Evolutionary conservation across 2,888 invertebrate genomes (phyloP), one percentile per base, ranked within the genome.

Genomic region (Drosophila ochracea): DNA sequence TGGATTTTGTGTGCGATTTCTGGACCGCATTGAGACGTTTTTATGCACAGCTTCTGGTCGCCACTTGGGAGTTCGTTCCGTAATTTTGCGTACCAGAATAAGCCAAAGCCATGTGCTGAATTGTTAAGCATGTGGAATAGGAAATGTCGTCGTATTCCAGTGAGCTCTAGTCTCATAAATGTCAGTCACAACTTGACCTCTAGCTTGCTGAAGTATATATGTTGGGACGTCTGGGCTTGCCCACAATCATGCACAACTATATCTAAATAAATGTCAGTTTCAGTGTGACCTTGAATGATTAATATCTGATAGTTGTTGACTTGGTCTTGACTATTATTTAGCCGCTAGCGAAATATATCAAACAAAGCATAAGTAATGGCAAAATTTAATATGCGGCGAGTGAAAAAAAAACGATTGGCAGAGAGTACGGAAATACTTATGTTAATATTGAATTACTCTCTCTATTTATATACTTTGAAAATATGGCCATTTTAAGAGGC

Each of bases 1-100:
- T 86, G 80, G 89, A 86, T 86, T 89, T 82, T 76, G 85, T 87
- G 89, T 84, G 84, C 76, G 89, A 82, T 80, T 82, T 68, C 64
- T 47, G 54, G 73, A 60, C 68, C 65, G 55, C 77, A 73, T 74
- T 64, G 68, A 71, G 84, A 81, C 74, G 75, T 73, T 85, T 84
- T 83, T 76, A 84, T 84, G 74, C 70, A 76, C 68, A 74, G 60
- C 33, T 67, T 67, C 53, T 61, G 25, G 33, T n/a, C 33, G 50
- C 28, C 65, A 53, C 59, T 65, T 33, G 65, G 47, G 37, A 30
- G 55, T n/a, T 41, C 9, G 52, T 31, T 37, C 58, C 43, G 28
- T 50, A 59, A 62, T 75, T 83, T 85, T 80, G 82, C 78, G 86
- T 78, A 89, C 68, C 74, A 78, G 78, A 74, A 68, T 76, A 83